Evolutionary conservation across 1,140 invertebrate genomes (phyloP).

Genomic region (Thaumatotibia leucotreta): DNA sequence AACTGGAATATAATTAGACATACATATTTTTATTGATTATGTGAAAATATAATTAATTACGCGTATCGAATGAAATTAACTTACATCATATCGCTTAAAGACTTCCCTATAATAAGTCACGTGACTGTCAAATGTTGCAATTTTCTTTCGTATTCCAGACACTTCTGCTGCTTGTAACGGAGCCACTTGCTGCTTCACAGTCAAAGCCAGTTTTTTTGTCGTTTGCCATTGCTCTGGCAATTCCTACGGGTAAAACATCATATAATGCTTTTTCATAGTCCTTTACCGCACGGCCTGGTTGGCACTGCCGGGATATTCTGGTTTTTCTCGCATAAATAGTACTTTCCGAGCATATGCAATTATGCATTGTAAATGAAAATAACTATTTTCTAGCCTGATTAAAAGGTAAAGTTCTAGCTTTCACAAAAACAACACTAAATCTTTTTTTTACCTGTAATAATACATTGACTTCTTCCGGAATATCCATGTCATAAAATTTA

Average conservation of each 20-base stretch:
- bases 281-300: too few relatives aligned
- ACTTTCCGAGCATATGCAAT: too few relatives aligned
- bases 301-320: too few relatives aligned
- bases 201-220: constrained; percentile 94
- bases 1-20: constrained; percentile 63
- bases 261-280: not conserved
- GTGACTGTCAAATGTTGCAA: constrained; percentile 89
- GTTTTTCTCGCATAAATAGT: too few relatives aligned
- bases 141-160: constrained; percentile 89
- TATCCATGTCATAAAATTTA: constrained; percentile 92
- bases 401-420: not conserved
- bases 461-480: constrained; percentile 92
- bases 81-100: constrained; percentile 84
- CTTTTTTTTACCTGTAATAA: constrained; percentile 78
- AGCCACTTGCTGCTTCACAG: constrained; percentile 95
- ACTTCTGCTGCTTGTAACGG: constrained; percentile 97
- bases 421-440: constrained; percentile 69
- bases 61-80: constrained; percentile 10
- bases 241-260: constrained; percentile 79
- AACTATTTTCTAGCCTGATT: too few relatives aligned
- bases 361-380: too few relatives aligned
- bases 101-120: constrained; percentile 91
- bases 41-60: not conserved
- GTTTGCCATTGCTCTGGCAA: constrained; percentile 97
- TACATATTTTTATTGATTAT: not conserved